phyloP scores from a whole-genome alignment of 2,797 vertebrate species.

The Danio aesculapii region DNA sequence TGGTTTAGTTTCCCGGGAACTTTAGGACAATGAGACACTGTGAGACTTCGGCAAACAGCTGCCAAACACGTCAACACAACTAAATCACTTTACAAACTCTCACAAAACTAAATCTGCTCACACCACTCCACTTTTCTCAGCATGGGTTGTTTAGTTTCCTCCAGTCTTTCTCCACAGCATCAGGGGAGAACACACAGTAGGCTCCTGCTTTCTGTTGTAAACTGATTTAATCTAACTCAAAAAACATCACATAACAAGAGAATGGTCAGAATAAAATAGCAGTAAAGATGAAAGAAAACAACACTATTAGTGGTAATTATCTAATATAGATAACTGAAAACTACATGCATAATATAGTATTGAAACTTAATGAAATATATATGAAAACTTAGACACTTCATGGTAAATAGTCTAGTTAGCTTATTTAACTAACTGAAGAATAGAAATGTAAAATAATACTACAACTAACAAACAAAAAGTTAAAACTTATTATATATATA shows the following conservation, averaged over 20 bases:
- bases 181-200: no score
- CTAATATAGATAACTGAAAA: no score
- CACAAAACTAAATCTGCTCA: constrained; percentile 37
- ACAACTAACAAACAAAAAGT: no score
- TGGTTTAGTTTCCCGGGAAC: constrained; percentile 58
- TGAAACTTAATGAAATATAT: neutral
- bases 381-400: neutral
- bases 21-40: constrained; percentile 63
- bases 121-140: constrained; percentile 28
- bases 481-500: no score
- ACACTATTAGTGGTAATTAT: no score
- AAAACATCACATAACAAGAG: no score
- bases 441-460: no score
- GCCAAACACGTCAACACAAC: constrained; percentile 43
- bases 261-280: no score
- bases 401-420: neutral
- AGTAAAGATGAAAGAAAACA: no score
- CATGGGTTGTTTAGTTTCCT: constrained; percentile 1
- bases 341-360: neutral
- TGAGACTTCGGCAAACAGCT: constrained; percentile 55
- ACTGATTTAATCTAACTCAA: no score
- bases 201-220: no score
- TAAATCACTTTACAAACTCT: constrained; percentile 25
- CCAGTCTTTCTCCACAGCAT: neutral
- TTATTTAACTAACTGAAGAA: no score